Conservation (phyloP, 2,888 invertebrate species). For the Schizaphis graminum region DNA sequence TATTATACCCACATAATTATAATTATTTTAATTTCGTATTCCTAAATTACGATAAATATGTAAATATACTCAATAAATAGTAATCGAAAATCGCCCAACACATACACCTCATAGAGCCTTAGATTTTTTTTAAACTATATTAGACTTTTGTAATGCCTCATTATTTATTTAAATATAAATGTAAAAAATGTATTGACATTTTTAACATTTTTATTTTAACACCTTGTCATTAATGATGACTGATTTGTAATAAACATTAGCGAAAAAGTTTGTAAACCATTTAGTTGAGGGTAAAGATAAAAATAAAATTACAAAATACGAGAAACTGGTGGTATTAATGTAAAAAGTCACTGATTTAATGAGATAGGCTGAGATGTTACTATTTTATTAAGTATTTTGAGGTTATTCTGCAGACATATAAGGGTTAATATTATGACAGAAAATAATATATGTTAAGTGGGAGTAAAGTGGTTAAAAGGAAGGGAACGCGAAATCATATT, state of each 20-base stretch:
- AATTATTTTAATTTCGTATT: background rate
- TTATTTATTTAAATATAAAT: background rate
- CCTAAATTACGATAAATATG: background rate
- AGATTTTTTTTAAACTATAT: no score
- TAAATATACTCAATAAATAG: background rate
- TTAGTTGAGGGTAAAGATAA: background rate
- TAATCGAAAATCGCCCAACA: no score
- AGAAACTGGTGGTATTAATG: background rate
- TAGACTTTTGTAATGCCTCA: background rate
- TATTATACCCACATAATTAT: background rate
- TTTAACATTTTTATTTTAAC: background rate
- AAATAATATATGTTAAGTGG: background rate
- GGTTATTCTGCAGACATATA: background rate
- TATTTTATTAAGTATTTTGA: background rate
- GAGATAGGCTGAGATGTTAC: background rate
- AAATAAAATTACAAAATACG: background rate
- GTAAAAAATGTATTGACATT: background rate
- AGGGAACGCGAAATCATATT: background rate
- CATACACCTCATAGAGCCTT: no score
- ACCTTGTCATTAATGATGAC: background rate
- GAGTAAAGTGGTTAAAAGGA: background rate
- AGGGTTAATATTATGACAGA: background rate
- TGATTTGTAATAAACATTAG: background rate
- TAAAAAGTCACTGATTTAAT: background rate
- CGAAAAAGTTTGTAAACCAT: background rate